Conservation (phyloP, 2,113 vertebrate species). For the Pholis gunnellus region DNA sequence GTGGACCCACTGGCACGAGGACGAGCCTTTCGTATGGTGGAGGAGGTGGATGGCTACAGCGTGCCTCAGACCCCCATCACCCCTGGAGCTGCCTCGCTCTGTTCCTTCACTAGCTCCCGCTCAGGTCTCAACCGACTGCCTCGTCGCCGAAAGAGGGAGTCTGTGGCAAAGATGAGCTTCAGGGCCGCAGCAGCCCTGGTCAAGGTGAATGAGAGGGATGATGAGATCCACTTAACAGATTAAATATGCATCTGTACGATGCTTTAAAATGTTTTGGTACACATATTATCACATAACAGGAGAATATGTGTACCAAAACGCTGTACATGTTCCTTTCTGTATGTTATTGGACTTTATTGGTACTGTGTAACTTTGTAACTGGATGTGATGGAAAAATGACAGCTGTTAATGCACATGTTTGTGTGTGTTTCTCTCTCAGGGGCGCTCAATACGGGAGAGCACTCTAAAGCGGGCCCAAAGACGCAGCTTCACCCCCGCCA, state of each 20-base stretch:
- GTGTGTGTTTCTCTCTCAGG: constrained; percentile 78
- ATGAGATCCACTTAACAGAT: not conserved
- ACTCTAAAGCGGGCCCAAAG: constrained; percentile 88
- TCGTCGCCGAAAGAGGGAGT: constrained; percentile 93
- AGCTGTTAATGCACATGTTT: not conserved
- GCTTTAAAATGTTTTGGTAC: not conserved
- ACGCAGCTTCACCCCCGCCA: constrained; percentile 95
- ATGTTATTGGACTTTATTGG: not conserved
- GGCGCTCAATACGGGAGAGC: constrained; percentile 91
- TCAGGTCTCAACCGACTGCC: constrained; percentile 94
- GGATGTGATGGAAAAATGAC: not conserved
- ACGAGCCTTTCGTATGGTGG: constrained; percentile 94
- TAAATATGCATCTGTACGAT: not conserved
- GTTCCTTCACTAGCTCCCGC: constrained; percentile 98
- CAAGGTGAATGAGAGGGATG: constrained; percentile 83
- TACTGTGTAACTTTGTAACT: not conserved
- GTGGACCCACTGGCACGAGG: constrained; percentile 95
- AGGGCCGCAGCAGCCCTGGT: constrained; percentile 93
- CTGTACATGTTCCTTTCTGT: not conserved
- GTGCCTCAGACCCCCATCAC: constrained; percentile 94
- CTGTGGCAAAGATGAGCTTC: constrained; percentile 99
- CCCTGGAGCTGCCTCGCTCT: constrained; percentile 92
- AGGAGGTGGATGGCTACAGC: constrained; percentile 93
- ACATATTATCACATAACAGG: not conserved
- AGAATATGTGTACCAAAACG: not conserved